phyloP scores from a whole-genome alignment of 2,888 invertebrate species.

The Pimpla rufipes region DNA sequence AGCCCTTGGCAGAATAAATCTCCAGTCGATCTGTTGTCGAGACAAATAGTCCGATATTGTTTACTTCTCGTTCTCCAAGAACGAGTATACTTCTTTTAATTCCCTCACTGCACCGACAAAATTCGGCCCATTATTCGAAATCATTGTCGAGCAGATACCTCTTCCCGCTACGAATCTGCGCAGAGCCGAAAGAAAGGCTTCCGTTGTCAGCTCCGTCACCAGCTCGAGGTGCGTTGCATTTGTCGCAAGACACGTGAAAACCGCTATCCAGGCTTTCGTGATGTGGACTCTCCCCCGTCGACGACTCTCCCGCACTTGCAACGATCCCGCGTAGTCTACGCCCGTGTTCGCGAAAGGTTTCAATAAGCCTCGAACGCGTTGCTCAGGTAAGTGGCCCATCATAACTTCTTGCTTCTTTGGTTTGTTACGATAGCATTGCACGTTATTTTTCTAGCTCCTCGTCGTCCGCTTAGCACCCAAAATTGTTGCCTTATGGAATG shows the following conservation, averaged over 20 bases:
- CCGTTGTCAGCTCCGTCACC: slow-evolving; percentile 74
- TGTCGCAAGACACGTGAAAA: slow-evolving; percentile 70
- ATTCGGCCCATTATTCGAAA: slow-evolving; percentile 79
- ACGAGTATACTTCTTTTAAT: slow-evolving; percentile 32
- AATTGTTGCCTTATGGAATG: slow-evolving; percentile 66
- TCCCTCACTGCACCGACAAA: slow-evolving; percentile 76
- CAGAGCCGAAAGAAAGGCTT: slow-evolving; percentile 77
- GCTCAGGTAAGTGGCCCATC: slow-evolving; percentile 79
- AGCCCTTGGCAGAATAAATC: slow-evolving; percentile 17
- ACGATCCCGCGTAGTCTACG: slow-evolving; percentile 66
- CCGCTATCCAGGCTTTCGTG: slow-evolving; percentile 60
- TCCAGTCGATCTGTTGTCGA: slow-evolving; percentile 34
- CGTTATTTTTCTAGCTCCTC: slow-evolving; percentile 70
- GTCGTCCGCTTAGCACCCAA: slow-evolving; percentile 76
- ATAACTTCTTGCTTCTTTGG: slow-evolving; percentile 71
- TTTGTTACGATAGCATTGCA: slow-evolving; percentile 73
- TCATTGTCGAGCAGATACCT: slow-evolving; percentile 75
- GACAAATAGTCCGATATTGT: slow-evolving; percentile 29
- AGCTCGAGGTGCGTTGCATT: slow-evolving; percentile 77
- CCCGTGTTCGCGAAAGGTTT: slow-evolving; percentile 74
- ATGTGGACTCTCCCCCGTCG: slow-evolving; percentile 49
- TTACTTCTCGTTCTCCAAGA: slow-evolving; percentile 16
- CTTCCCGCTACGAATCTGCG: slow-evolving; percentile 76
- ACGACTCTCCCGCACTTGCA: slow-evolving; percentile 68
- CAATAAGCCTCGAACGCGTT: slow-evolving; percentile 71